Evolutionary conservation across 37 sponge, comb jelly and placozoan species (phyloP).

Genomic region (Petrosia ficiformis): DNA sequence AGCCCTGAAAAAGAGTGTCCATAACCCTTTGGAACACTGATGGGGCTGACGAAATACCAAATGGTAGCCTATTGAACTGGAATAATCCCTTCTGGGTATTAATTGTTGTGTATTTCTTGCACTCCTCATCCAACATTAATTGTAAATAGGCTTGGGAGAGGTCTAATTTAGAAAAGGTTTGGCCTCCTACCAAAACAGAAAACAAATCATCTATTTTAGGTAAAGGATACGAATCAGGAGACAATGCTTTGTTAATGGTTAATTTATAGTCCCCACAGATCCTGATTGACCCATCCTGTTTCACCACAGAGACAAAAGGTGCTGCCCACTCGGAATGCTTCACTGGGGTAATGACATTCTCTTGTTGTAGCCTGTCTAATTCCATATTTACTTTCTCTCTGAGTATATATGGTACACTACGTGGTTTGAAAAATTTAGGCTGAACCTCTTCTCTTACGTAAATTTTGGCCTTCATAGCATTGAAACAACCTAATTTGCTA

Average conservation of each 20-base stretch:
- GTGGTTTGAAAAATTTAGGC: constrained; percentile 28
- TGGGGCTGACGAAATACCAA: too few relatives aligned
- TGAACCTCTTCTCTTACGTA: constrained; percentile 16
- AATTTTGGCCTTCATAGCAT: constrained; percentile 10
- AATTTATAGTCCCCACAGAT: background rate
- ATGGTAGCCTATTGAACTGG: too few relatives aligned
- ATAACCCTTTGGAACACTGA: too few relatives aligned
- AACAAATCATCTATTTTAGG: background rate
- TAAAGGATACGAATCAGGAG: background rate
- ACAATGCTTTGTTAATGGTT: background rate
- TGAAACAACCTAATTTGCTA: background rate
- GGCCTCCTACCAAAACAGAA: background rate
- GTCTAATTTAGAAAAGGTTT: background rate
- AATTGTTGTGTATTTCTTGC: too few relatives aligned
- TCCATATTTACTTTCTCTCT: constrained; percentile 37
- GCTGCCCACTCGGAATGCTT: constrained; percentile 29
- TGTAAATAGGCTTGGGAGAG: background rate
- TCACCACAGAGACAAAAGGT: background rate
- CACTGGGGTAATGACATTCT: constrained; percentile 39
- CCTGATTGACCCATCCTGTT: background rate
- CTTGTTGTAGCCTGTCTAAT: constrained; percentile 38
- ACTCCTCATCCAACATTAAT: background rate
- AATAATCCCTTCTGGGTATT: too few relatives aligned
- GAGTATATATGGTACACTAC: constrained; percentile 39
- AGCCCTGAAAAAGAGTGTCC: too few relatives aligned